A percentile compares a stretch with the other conserved stretches of the same genome.
These are phyloP conservation scores for Sinelater perroti DNA, from an alignment of 2,888 invertebrate genomes.

Conservation along the genomic window DNA sequence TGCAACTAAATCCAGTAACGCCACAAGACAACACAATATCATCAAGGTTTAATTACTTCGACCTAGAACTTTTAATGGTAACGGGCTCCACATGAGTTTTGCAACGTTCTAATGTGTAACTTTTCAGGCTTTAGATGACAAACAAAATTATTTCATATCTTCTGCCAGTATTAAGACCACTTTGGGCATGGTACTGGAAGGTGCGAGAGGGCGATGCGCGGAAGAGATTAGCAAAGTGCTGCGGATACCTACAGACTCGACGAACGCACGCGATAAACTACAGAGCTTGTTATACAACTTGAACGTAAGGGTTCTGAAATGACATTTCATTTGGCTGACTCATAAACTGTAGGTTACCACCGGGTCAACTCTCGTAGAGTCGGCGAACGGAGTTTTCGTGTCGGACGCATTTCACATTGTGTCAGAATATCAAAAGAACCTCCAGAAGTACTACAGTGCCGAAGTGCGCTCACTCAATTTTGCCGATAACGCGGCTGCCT, in stretches of 20 bases:
- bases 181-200: constrained; percentile 71
- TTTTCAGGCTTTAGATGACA: constrained; percentile 45
- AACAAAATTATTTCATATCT: constrained; percentile 71
- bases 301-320: constrained; percentile 26
- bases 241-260: constrained; percentile 61
- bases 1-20: constrained; percentile 13
- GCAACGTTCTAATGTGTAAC: not conserved
- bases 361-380: constrained; percentile 53
- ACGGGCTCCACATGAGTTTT: not conserved
- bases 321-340: no score
- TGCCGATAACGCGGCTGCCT: constrained; percentile 57
- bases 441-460: constrained; percentile 64
- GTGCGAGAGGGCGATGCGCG: constrained; percentile 66
- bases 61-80: constrained; percentile 56
- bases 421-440: constrained; percentile 60
- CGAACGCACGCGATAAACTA: constrained; percentile 32
- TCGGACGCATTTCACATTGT: constrained; percentile 59
- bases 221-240: constrained; percentile 67
- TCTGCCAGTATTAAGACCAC: constrained; percentile 72
- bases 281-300: constrained; percentile 38
- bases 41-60: constrained; percentile 54
- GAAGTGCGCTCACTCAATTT: constrained; percentile 65
- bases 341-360: not conserved
- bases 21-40: constrained; percentile 20
- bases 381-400: constrained; percentile 64